Percentiles rank a stretch among this genome's conserved stretches.
These are phyloP conservation scores for Pan troglodytes DNA, from an alignment of 2,113 vertebrate genomes.

Conservation along the genomic window NHGRI_mPanTro3-v2.1_pri NC_072415.2:66373001-66373500, in stretches of 20 bases:
- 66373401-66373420: not conserved
- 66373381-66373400: not conserved
- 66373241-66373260: not conserved
- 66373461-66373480: too few species aligned
- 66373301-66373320: not conserved
- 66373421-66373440: not conserved
- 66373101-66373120: not conserved
- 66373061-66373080: not conserved
- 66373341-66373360: not conserved
- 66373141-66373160: not conserved
- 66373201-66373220: not conserved
- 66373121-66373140: not conserved
- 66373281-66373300: not conserved
- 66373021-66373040: not conserved
- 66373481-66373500: fast-evolving
- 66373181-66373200: not conserved
- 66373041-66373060: not conserved
- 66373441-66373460: not conserved
- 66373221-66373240: not conserved
- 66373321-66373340: not conserved
- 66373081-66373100: not conserved
- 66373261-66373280: too few species aligned
- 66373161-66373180: not conserved
- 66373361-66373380: not conserved
- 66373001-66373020: not conserved